Evolutionary conservation across 2,113 vertebrate genomes (phyloP), one percentile per base, ranked within the genome.

Genomic region (Nothobranchius furzeri): DNA sequence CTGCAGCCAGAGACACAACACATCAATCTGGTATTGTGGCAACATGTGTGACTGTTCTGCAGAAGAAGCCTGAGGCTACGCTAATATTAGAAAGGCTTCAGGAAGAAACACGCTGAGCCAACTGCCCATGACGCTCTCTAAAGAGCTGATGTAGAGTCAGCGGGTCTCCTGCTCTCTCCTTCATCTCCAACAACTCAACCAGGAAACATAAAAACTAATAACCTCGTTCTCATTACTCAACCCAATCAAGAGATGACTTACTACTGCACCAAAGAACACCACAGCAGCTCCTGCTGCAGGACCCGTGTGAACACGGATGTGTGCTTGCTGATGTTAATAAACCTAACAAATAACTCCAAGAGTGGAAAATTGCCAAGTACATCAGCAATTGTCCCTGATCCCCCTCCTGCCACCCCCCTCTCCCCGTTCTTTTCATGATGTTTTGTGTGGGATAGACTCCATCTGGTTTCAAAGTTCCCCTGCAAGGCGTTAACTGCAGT

Each of bases 391-490:
- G 66, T 79, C 75, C 79, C 20, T 49, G 73, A 77, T 75, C 63
- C 70, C 69, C 70, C 70, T 53, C 6, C 0, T 43, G 51, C 43
- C 70, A 14, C 70, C 59, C 20, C 15, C 60, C 30, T 37, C 47
- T 50, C 12, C 56, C 64, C 24, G 58, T 76, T 83, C 75, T 74
- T 80, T 62, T 75, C 67, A 69, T 59, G 63, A 60, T 76, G 76
- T 74, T 76, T 70, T 76, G 76, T 75, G 71, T 85, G 82, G 81
- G 78, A 82, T 49, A 74, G 75, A 40, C 76, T 85, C 85, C 85
- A 86, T 88, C 85, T 88, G 88, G 73, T 85, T 74, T 75, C 61
- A 73, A 60, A 78, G 51, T 86, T 80, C 83, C 78, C 83, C 81
- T 72, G 70, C 68, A 79, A 81, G 73, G 67, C 75, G 68, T 71